Evolutionary conservation across 2,888 invertebrate species (phyloP).

Genomic region (Drosophila nr. perissopoda): DNA sequence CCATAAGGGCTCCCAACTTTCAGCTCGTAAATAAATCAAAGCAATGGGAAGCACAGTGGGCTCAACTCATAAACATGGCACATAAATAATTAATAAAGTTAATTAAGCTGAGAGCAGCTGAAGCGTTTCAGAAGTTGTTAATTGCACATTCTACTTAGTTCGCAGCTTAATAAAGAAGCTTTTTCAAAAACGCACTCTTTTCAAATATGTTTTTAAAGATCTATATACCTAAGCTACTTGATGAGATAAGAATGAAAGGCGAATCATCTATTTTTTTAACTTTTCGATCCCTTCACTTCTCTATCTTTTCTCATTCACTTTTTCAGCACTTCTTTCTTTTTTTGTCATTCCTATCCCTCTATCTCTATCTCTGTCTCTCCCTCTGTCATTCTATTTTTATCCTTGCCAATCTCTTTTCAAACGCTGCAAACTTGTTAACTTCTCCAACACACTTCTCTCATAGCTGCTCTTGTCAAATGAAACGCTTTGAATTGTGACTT

Average conservation of each 20-base stretch:
- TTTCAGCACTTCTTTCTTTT: background rate
- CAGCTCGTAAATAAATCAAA: slow-evolving; percentile 65
- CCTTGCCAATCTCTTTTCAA: background rate
- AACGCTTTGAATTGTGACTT: background rate
- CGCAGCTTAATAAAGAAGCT: background rate
- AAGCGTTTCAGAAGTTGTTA: background rate
- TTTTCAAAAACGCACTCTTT: background rate
- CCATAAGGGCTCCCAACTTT: slow-evolving; percentile 60
- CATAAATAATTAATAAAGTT: slow-evolving; percentile 1
- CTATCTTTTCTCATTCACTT: background rate
- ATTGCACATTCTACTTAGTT: background rate
- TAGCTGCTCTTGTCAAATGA: background rate
- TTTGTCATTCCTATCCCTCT: background rate
- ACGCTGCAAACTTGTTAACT: background rate
- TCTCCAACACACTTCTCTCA: background rate
- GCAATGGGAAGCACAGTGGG: slow-evolving; percentile 60
- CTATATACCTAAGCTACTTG: too few species aligned
- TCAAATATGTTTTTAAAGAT: background rate
- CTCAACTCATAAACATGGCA: background rate
- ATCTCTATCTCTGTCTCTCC: background rate
- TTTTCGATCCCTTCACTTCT: background rate
- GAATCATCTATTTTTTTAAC: background rate
- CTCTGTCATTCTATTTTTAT: background rate
- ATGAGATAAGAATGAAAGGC: background rate
- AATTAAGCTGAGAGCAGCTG: background rate